Evolutionary conservation across 30 jellyfish, hydroid and myxozoan species (phyloP).

Genomic region (Aurelia aurita complex sp. Pacific): DNA sequence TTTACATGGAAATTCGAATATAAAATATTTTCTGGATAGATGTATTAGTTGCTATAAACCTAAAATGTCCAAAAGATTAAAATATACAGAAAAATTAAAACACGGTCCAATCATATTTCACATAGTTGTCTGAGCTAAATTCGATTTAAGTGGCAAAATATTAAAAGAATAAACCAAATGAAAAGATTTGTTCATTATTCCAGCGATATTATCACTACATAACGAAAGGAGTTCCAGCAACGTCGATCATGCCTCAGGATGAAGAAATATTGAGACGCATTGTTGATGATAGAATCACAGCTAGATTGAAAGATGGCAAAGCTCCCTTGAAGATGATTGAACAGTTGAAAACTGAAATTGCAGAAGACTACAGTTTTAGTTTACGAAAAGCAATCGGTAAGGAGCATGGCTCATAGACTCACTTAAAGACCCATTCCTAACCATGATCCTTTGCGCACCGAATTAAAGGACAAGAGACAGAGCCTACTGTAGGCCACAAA

Average conservation of each 20-base stretch:
- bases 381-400: constrained; percentile 81
- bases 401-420: not conserved
- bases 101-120: too few relatives aligned
- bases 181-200: not conserved
- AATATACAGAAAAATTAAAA: too few relatives aligned
- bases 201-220: constrained; percentile 90
- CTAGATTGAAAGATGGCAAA: constrained; percentile 29
- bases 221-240: constrained; percentile 62
- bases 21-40: too few relatives aligned
- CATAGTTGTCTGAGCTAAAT: too few relatives aligned
- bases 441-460: too few relatives aligned
- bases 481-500: too few relatives aligned
- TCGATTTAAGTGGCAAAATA: too few relatives aligned
- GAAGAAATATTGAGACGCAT: constrained; percentile 47
- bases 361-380: constrained; percentile 65
- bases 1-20: too few relatives aligned
- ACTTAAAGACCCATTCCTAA: too few relatives aligned
- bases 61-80: too few relatives aligned
- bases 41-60: too few relatives aligned
- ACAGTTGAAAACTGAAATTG: constrained; percentile 68
- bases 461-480: too few relatives aligned
- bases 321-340: constrained; percentile 34
- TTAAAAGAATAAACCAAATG: not conserved
- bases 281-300: constrained; percentile 48
- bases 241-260: constrained; percentile 71